Conservation (phyloP, 1,140 invertebrate species). For the Portunus trituberculatus region DNA sequence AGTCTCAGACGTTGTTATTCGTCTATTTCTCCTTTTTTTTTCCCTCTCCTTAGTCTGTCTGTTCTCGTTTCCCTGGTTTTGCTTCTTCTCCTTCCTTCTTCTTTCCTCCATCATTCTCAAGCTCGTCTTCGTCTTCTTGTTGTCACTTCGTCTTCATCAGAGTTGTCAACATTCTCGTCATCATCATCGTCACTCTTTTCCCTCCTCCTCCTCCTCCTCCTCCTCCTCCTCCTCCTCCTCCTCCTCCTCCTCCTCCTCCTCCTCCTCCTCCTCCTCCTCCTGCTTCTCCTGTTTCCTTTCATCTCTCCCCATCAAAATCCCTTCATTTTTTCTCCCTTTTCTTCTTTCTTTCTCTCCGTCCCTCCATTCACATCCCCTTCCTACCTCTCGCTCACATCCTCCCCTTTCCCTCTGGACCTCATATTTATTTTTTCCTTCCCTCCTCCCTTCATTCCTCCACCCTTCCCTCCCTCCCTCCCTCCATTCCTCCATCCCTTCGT, state of each 20-base stretch:
- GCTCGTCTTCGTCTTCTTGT: not conserved
- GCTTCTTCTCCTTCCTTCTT: not conserved
- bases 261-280: not conserved
- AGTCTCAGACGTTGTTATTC: too few relatives aligned
- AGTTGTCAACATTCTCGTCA: not conserved
- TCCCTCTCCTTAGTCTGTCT: not conserved
- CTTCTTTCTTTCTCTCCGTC: not conserved
- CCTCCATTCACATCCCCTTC: not conserved
- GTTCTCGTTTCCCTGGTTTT: not conserved
- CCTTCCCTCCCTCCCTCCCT: not conserved
- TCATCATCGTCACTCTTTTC: not conserved
- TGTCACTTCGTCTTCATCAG: not conserved
- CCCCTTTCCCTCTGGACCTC: constrained; percentile 3
- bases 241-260: not conserved
- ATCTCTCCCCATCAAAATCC: constrained; percentile 10
- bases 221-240: not conserved
- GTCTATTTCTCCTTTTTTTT: too few relatives aligned
- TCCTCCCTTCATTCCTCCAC: constrained; percentile 18
- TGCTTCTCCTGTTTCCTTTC: not conserved
- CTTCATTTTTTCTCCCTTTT: not conserved
- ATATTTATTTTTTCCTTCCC: constrained; percentile 3
- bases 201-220: not conserved
- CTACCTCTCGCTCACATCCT: not conserved
- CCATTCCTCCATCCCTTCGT: not conserved
- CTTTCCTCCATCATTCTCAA: not conserved